Conservation (phyloP, 2,113 vertebrate species). For the Caranx ignobilis region DNA sequence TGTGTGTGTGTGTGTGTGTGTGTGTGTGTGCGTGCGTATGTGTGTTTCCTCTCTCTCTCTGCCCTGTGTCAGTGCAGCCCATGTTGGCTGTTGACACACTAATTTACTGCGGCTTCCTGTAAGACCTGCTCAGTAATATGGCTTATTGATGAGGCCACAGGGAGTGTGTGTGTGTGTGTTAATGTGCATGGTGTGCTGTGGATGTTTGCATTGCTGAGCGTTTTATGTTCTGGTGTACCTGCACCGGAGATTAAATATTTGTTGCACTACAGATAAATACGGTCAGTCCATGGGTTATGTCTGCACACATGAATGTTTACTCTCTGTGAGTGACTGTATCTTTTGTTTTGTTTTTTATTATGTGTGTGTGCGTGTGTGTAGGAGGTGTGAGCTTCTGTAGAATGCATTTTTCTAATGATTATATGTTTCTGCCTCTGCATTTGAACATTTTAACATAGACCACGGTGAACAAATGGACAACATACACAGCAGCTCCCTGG, state of each 20-base stretch:
- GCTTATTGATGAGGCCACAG: conserved; percentile 76
- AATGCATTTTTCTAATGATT: conserved; percentile 12
- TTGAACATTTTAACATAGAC: conserved; percentile 48
- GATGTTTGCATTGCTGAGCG: conserved; percentile 49
- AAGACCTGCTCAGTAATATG: conserved; percentile 72
- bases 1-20: conserved; percentile 34
- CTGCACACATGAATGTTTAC: conserved; percentile 50
- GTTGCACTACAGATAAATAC: conserved; percentile 37
- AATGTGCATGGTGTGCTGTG: conserved; percentile 4
- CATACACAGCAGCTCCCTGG: conserved; percentile 27
- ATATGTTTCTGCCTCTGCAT: not conserved
- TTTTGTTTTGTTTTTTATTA: not conserved
- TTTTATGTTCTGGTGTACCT: conserved; percentile 36
- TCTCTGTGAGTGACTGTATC: conserved; percentile 9
- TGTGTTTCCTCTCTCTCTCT: conserved; percentile 45
- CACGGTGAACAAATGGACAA: conserved; percentile 39
- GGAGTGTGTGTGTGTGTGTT: conserved; percentile 44
- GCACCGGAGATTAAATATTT: conserved; percentile 56
- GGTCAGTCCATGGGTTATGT: conserved; percentile 41
- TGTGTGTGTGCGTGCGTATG: conserved; percentile 5
- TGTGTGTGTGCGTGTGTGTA: conserved; percentile 3
- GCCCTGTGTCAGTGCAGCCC: conserved; percentile 65
- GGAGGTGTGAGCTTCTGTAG: not conserved
- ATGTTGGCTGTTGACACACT: conserved; percentile 77
- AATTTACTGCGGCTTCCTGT: conserved; percentile 78